These are phyloP conservation scores for Aix galericulata DNA, from an alignment of 2,113 vertebrate species.

Conservation along the genomic window DNA sequence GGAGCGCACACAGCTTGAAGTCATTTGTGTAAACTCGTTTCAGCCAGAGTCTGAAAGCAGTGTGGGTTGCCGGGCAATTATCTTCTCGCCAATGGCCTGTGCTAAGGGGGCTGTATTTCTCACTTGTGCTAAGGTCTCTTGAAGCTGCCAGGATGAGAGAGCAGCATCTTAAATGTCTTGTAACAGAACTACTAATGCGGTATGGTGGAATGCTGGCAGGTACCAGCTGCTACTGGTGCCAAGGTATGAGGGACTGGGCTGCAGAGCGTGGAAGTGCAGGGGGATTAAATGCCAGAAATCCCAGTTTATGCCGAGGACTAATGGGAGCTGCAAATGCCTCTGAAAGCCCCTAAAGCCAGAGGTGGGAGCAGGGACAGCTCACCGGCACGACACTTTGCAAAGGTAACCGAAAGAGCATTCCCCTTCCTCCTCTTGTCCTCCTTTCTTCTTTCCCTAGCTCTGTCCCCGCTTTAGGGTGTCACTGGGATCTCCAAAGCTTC, in stretches of 20 bases:
- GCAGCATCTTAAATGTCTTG: not conserved
- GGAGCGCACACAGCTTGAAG: not conserved
- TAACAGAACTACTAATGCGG: not conserved
- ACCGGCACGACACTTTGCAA: not conserved
- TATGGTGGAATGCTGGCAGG: not conserved
- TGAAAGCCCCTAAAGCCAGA: not conserved
- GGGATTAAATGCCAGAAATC: not conserved
- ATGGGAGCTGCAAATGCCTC: not conserved
- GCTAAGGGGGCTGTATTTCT: not conserved
- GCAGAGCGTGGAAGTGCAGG: not conserved
- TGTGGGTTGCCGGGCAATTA: not conserved
- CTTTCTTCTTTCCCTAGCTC: not conserved
- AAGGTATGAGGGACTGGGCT: not conserved
- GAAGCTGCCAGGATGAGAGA: not conserved
- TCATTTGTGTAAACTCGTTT: not conserved
- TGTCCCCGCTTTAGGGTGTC: not conserved
- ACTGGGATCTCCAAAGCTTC: not conserved
- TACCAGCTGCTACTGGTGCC: not conserved
- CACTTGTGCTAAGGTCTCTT: not conserved
- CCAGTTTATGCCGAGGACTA: not conserved
- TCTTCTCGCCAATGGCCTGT: not conserved
- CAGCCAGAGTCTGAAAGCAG: not conserved
- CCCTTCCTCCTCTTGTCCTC: accelerated
- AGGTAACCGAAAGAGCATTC: accelerated
- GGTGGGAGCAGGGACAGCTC: not conserved